These are phyloP conservation scores for Cherax destructor DNA, from an alignment of 1,140 invertebrate genomes.

Conservation along the genomic window DNA sequence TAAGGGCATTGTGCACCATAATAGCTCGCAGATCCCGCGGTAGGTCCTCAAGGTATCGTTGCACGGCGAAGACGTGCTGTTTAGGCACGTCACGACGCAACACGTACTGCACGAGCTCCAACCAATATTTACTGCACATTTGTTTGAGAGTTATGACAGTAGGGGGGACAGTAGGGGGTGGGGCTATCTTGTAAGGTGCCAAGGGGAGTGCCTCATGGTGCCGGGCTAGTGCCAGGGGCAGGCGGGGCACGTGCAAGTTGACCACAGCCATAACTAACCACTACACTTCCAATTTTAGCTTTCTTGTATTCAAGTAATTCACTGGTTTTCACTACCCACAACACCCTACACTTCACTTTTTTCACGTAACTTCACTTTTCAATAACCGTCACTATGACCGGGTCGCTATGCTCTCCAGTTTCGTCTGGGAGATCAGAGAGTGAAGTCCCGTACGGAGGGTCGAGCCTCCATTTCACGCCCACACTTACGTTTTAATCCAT, in stretches of 20 bases:
- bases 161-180: constrained; percentile 43
- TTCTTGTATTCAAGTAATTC: background rate
- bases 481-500: no score
- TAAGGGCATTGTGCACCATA: constrained; percentile 70
- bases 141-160: constrained; percentile 58
- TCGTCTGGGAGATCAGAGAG: no score
- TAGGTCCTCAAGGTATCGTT: constrained; percentile 62
- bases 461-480: no score
- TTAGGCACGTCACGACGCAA: constrained; percentile 68
- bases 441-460: no score
- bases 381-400: no score
- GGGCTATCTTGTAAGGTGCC: constrained; percentile 28
- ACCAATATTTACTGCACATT: constrained; percentile 71
- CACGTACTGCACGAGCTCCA: constrained; percentile 65
- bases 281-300: background rate
- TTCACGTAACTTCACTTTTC: no score
- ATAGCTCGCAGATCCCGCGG: constrained; percentile 57
- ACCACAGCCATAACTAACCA: constrained; percentile 45
- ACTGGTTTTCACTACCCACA: background rate
- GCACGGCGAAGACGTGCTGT: constrained; percentile 61
- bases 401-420: no score
- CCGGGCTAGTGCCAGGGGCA: constrained; percentile 63
- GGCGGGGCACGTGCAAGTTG: constrained; percentile 55
- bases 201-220: constrained; percentile 65
- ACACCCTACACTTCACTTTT: background rate